Conservation (phyloP, 1,140 invertebrate genomes). For the Halictus rubicundus region DNA sequence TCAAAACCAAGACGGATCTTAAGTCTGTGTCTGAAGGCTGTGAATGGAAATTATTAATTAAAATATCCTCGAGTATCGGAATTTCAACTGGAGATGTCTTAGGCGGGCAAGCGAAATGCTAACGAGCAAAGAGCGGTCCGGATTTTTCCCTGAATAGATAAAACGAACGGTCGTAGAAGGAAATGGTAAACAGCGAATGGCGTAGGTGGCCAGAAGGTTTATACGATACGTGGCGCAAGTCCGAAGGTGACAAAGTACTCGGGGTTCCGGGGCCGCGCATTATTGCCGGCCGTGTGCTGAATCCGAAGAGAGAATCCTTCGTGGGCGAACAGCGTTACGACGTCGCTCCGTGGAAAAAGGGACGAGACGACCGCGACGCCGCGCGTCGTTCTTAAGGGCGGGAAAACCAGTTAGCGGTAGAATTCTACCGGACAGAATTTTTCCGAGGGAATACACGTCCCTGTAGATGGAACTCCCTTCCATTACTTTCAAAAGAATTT, state of each 20-base stretch:
- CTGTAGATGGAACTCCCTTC: neutral
- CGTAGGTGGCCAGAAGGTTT: constrained; percentile 2
- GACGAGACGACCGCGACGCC: too few species aligned
- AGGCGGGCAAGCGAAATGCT: too few species aligned
- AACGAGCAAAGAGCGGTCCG: too few species aligned
- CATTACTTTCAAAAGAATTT: neutral
- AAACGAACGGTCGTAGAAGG: neutral
- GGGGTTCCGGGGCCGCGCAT: constrained; percentile 3
- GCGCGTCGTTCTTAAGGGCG: neutral
- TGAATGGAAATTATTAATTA: too few species aligned
- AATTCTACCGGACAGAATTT: constrained; percentile 2
- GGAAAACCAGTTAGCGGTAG: neutral
- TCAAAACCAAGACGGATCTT: too few species aligned
- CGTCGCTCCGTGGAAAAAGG: neutral
- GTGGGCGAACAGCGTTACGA: constrained; percentile 11
- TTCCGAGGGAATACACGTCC: neutral
- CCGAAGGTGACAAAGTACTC: constrained; percentile 32
- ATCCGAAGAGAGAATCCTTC: constrained; percentile 12
- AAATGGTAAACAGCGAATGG: constrained; percentile 25
- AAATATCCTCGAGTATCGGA: too few species aligned
- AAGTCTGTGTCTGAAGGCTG: too few species aligned
- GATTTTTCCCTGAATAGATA: neutral
- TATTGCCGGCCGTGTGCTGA: constrained; percentile 25
- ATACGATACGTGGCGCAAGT: constrained; percentile 17
- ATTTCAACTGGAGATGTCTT: too few species aligned